These are phyloP conservation scores for Oasisia sp. DNA, from an alignment of 2,888 invertebrate species.

Conservation along the genomic window DNA sequence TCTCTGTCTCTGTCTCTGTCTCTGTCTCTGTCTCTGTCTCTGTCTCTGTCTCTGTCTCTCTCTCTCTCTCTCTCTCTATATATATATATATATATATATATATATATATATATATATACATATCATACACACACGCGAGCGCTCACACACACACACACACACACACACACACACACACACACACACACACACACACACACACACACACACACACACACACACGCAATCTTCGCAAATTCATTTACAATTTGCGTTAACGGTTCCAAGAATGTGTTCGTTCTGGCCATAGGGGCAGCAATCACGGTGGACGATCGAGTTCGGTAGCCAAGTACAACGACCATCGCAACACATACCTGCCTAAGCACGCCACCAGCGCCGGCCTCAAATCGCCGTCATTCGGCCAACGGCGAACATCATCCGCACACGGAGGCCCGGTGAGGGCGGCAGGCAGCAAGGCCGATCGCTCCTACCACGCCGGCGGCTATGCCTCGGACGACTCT, in stretches of 20 bases:
- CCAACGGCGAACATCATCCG: background rate
- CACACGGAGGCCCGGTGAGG: background rate
- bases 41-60: too few relatives aligned
- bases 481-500: background rate
- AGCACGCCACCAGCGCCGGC: background rate
- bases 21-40: too few relatives aligned
- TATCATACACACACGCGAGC: too few relatives aligned
- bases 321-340: background rate
- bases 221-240: background rate
- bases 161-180: too few relatives aligned
- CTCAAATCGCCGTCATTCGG: background rate
- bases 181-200: too few relatives aligned
- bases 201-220: too few relatives aligned
- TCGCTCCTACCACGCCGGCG: background rate
- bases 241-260: background rate
- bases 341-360: background rate
- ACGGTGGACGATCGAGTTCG: background rate
- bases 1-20: too few relatives aligned
- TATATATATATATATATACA: too few relatives aligned
- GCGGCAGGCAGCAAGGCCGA: background rate
- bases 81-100: too few relatives aligned
- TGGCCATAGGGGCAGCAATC: background rate
- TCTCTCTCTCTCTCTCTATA: too few relatives aligned
- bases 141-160: too few relatives aligned
- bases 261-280: background rate